Evolutionary conservation across 2,113 vertebrate genomes (phyloP).

Genomic region (Zootoca vivipara): DNA sequence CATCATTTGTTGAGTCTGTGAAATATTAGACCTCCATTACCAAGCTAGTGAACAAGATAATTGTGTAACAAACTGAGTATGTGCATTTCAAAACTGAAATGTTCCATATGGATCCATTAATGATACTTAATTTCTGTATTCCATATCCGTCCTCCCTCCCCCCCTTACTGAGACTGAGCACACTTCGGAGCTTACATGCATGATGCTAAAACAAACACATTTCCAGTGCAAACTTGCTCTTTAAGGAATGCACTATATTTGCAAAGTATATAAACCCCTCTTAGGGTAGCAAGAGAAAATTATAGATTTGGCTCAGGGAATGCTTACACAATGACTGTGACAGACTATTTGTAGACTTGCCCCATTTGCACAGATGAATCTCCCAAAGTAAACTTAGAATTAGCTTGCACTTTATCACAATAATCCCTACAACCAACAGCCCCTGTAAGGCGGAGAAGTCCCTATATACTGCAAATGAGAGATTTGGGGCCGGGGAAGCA

Average conservation of each 20-base stretch:
- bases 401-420: neutral
- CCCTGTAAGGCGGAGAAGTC: neutral
- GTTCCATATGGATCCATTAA: slow-evolving; percentile 8
- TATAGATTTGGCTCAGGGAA: neutral
- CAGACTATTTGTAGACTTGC: neutral
- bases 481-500: neutral
- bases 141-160: neutral
- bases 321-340: neutral
- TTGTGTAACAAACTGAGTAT: slow-evolving; percentile 28
- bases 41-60: slow-evolving; percentile 48
- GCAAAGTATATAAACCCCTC: neutral
- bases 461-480: neutral
- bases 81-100: slow-evolving; percentile 22
- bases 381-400: neutral
- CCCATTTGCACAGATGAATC: neutral
- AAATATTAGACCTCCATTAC: slow-evolving; percentile 45
- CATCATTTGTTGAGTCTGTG: slow-evolving; percentile 24
- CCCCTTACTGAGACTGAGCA: neutral
- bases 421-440: neutral
- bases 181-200: neutral
- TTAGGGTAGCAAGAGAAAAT: slow-evolving; percentile 1
- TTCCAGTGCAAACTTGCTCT: neutral
- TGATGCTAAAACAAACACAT: neutral
- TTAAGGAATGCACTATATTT: slow-evolving; percentile 5
- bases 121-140: neutral